These are phyloP conservation scores for Sebastes alutus DNA, from an alignment of 2,797 vertebrate genomes.

Conservation along the genomic window DNA sequence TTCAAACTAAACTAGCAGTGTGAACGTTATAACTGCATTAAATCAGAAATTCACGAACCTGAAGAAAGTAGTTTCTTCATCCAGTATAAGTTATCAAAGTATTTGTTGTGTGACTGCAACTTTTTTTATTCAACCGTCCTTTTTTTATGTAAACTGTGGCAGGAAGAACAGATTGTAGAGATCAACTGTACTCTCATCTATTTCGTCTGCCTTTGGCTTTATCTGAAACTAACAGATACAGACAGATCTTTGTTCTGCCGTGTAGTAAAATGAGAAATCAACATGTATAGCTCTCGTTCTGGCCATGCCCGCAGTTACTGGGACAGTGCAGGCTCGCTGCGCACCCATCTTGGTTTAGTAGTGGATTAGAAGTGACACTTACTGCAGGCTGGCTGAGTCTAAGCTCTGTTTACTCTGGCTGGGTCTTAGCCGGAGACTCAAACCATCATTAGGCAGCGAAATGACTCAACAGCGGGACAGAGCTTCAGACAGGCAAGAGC, in stretches of 20 bases:
- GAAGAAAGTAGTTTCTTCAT: background rate
- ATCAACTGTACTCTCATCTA: background rate
- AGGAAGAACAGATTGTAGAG: conserved; percentile 25
- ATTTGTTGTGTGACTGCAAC: fast-evolving
- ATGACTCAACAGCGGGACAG: conserved; percentile 57
- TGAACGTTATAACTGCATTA: background rate
- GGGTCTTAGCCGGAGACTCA: conserved; percentile 60
- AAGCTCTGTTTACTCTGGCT: conserved; percentile 69
- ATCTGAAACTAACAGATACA: conserved; percentile 13
- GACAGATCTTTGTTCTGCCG: conserved; percentile 27
- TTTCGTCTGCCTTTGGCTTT: conserved; percentile 8
- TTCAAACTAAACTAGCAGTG: background rate
- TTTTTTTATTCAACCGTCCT: background rate
- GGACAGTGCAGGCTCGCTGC: conserved; percentile 43
- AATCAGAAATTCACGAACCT: background rate
- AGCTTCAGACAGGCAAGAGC: conserved; percentile 18
- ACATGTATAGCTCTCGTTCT: conserved; percentile 1
- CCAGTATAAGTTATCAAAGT: background rate
- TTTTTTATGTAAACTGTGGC: background rate
- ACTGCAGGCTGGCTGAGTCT: conserved; percentile 71
- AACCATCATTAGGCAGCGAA: conserved; percentile 68
- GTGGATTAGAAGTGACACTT: conserved; percentile 76
- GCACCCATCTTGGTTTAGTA: conserved; percentile 51
- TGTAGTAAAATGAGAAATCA: conserved; percentile 38
- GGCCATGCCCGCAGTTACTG: conserved; percentile 17